Conservation (phyloP, 2,113 vertebrate species). For the Petroica traversi region DNA sequence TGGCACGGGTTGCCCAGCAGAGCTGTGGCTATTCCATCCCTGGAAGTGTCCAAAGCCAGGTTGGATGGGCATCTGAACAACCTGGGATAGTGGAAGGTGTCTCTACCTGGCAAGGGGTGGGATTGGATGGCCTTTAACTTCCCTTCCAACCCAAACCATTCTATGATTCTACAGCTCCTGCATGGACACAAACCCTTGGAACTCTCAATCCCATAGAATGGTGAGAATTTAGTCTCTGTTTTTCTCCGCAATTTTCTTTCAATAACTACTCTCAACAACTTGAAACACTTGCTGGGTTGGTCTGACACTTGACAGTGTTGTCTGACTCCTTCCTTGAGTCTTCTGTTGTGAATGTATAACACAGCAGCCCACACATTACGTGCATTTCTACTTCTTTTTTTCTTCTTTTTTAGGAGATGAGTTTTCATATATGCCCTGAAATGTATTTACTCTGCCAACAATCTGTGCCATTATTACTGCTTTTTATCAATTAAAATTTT, state of each 20-base stretch:
- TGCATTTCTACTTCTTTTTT: neutral
- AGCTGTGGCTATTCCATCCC: neutral
- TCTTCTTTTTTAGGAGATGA: neutral
- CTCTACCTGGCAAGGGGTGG: neutral
- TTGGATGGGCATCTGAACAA: rapidly evolving
- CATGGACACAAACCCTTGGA: neutral
- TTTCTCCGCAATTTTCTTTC: neutral
- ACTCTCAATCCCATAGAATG: neutral
- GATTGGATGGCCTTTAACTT: neutral
- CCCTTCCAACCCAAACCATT: neutral
- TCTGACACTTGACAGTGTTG: neutral
- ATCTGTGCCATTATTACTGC: neutral
- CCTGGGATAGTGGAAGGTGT: neutral
- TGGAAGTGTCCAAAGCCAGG: neutral
- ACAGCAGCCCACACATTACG: neutral
- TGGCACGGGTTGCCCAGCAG: neutral
- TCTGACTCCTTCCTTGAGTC: neutral
- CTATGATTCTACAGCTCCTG: neutral
- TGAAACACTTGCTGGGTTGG: neutral
- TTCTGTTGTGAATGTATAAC: neutral
- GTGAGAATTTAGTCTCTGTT: neutral
- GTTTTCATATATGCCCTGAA: neutral
- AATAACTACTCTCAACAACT: too few relatives aligned
- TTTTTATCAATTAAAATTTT: constrained; percentile 31
- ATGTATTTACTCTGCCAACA: neutral